phyloP scores from a whole-genome alignment of 2,888 invertebrate genomes.

The Eupithecia vulgata region DNA sequence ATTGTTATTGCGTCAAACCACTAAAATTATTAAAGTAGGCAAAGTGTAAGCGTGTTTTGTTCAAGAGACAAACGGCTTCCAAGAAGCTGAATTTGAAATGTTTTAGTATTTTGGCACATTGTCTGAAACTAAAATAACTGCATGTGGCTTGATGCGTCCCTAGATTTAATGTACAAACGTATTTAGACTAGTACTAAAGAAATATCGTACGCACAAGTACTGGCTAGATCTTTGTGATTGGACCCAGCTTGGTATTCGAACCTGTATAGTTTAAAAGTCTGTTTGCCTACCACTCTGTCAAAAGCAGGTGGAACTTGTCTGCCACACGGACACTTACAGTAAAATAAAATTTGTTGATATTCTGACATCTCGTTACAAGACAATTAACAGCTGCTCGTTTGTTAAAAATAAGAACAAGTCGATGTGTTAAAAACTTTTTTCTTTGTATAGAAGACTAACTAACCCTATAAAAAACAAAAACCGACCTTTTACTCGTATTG shows the following conservation, averaged over 20 bases:
- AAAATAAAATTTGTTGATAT: background rate
- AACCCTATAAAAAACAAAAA: background rate
- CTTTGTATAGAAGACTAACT: background rate
- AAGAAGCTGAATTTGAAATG: constrained; percentile 35
- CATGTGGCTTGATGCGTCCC: constrained; percentile 21
- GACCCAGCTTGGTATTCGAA: background rate
- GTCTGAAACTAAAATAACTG: constrained; percentile 42
- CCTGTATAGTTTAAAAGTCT: background rate
- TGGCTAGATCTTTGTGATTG: background rate
- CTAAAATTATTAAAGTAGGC: background rate
- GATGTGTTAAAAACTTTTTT: background rate
- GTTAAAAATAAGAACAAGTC: background rate
- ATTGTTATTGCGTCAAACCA: background rate
- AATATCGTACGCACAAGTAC: background rate
- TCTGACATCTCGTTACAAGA: background rate
- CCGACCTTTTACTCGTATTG: background rate
- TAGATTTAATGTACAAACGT: background rate
- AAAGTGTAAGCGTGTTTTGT: constrained; percentile 14
- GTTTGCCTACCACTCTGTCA: background rate
- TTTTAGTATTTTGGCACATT: constrained; percentile 44
- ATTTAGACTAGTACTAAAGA: background rate
- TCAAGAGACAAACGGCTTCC: constrained; percentile 28
- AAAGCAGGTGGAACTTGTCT: background rate
- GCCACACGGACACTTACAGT: background rate
- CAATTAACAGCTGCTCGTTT: background rate